Percentiles rank a stretch among this genome's conserved stretches.
These are phyloP conservation scores for Campoletis sonorensis DNA, from an alignment of 1,140 invertebrate genomes.

Conservation along the genomic window DNA sequence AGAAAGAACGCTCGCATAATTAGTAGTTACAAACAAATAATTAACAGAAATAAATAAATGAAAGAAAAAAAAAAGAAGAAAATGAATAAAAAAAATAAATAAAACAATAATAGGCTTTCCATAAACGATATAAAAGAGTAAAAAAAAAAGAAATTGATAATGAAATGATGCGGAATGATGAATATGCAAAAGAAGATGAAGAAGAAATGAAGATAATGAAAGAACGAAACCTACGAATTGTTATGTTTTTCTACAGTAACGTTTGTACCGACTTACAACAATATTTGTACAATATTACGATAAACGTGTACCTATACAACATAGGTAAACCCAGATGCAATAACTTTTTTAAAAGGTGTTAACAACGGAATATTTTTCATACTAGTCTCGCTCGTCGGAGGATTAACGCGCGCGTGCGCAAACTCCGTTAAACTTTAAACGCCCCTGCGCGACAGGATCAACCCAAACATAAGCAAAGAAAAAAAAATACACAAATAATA, in stretches of 20 bases:
- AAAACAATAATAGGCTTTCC: conserved; percentile 63
- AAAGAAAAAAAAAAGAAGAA: too few species aligned
- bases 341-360: conserved; percentile 76
- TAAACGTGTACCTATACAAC: conserved; percentile 71
- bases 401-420: conserved; percentile 43
- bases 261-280: conserved; percentile 76
- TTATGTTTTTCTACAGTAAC: conserved; percentile 77
- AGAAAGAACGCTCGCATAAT: conserved; percentile 49
- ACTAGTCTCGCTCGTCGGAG: conserved; percentile 57
- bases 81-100: conserved; percentile 47
- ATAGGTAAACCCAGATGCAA: conserved; percentile 74
- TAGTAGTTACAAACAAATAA: conserved; percentile 48
- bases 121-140: conserved; percentile 58
- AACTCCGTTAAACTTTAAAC: conserved; percentile 30
- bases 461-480: conserved; percentile 37
- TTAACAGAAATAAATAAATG: not conserved
- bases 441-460: conserved; percentile 47
- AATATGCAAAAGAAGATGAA: conserved; percentile 42
- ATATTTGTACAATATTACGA: conserved; percentile 76
- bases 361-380: conserved; percentile 74
- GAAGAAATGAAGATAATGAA: conserved; percentile 50
- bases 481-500: conserved; percentile 2
- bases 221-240: conserved; percentile 68
- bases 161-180: conserved; percentile 40
- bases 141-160: conserved; percentile 46